Evolutionary conservation across 2,113 vertebrate genomes (phyloP).

Genomic region (Notechis scutatus): DNA sequence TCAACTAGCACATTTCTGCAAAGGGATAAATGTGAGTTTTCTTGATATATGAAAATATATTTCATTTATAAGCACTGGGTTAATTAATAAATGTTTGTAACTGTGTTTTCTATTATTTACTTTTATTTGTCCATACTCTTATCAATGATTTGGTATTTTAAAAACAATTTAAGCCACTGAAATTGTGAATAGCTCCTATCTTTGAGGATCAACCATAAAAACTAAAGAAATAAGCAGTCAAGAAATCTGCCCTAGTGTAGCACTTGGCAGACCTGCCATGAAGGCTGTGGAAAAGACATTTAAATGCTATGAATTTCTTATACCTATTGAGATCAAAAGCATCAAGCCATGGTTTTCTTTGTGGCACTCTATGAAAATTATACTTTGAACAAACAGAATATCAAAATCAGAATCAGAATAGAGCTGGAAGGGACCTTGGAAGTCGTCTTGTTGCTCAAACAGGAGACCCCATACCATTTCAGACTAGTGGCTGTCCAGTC

Average conservation of each 20-base stretch:
- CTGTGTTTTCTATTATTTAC: neutral
- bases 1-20: constrained; percentile 19
- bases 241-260: neutral
- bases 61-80: constrained; percentile 13
- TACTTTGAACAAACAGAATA: neutral
- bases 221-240: neutral
- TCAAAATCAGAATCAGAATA: too few species aligned
- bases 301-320: neutral
- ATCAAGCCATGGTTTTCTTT: neutral
- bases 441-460: too few species aligned
- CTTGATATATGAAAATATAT: neutral
- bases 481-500: too few species aligned
- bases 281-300: neutral
- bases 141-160: neutral
- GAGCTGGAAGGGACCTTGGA: too few species aligned
- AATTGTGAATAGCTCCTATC: neutral
- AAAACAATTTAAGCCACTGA: neutral
- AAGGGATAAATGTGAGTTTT: neutral
- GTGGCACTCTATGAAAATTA: neutral
- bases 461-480: too few species aligned
- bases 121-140: neutral
- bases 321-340: neutral
- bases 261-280: neutral
- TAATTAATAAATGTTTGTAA: neutral
- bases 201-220: neutral